These are phyloP conservation scores for Callimorpha dominula DNA, from an alignment of 2,888 invertebrate genomes.

Conservation along the genomic window DNA sequence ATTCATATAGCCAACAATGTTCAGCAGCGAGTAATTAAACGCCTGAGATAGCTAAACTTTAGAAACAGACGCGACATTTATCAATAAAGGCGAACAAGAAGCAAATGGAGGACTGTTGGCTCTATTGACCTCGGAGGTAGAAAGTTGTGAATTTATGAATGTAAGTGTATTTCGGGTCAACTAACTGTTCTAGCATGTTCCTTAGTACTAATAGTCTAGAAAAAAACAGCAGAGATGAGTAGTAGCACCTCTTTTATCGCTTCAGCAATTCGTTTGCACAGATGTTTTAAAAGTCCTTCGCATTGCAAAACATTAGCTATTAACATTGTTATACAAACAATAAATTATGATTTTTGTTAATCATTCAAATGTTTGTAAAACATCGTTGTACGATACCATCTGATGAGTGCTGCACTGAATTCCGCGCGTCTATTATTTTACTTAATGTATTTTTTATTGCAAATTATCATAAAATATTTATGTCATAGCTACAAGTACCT, in stretches of 20 bases:
- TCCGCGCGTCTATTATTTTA: neutral
- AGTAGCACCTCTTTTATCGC: neutral
- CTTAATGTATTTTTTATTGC: neutral
- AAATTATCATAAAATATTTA: no score
- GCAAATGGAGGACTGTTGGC: no score
- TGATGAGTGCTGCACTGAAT: neutral
- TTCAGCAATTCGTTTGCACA: constrained; percentile 5
- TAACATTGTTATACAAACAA: constrained; percentile 1
- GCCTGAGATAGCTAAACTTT: no score
- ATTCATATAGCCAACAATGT: no score
- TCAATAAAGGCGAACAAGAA: no score
- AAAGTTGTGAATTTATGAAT: no score
- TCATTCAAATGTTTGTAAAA: neutral
- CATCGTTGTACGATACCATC: neutral
- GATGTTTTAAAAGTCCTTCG: constrained; percentile 1
- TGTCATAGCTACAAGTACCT: neutral
- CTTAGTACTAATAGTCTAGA: neutral
- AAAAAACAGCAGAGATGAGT: neutral
- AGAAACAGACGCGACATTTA: no score
- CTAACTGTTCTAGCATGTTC: neutral
- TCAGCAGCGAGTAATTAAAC: no score
- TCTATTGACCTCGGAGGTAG: no score
- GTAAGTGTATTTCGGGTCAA: neutral
- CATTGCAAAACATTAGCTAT: constrained; percentile 7
- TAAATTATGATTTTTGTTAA: neutral